Evolutionary conservation across 2,888 invertebrate genomes (phyloP), one percentile per base, ranked within the genome.

Genomic region (Willowsia nigromaculata): DNA sequence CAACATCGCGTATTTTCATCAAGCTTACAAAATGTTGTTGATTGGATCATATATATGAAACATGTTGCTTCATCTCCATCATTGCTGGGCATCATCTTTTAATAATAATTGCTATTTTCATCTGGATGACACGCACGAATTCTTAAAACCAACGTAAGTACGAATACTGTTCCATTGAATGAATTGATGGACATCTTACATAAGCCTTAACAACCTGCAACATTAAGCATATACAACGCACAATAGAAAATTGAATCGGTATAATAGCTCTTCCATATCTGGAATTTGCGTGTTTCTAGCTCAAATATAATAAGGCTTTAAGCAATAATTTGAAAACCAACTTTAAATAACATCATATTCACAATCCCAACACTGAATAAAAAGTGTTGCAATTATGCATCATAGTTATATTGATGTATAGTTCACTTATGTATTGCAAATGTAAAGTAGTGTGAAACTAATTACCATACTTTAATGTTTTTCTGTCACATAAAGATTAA

Each of bases 81-180:
- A 65, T 33, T 33, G 1, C 1, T 30, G 30, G 15, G 33, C 65
- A 33, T n/a, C 65, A 13, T 30, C 30, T 25, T 33, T 25, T 0
- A 27, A 62, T 22, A 71, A 13, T 71, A 71, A 71, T 71, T 71
- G 43, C 25, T 71, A 43, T 43, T 71, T 71, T 71, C 43, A 40
- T 22, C 65, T 13, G 65, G 65, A 65, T 65, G 65, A 65, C 65
- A n/a, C 37, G 33, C 65, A 65, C 65, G 65, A 65, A 65, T 65
- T 65, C 33, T 1, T n/a, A 65, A 15, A 65, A 30, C 1, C 33
- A 33, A n/a, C 33, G 6, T 33, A 33, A 7, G 2, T 15, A 56
- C 22, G 25, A 25, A 56, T 22, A 22, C 1, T 22, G 18, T n/a
- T n/a, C n/a, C n/a, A n/a, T n/a, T 65, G n/a, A 30, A 65, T 30